phyloP scores from a whole-genome alignment of 2,888 invertebrate genomes.

The Drosophila meridionalis region DNA sequence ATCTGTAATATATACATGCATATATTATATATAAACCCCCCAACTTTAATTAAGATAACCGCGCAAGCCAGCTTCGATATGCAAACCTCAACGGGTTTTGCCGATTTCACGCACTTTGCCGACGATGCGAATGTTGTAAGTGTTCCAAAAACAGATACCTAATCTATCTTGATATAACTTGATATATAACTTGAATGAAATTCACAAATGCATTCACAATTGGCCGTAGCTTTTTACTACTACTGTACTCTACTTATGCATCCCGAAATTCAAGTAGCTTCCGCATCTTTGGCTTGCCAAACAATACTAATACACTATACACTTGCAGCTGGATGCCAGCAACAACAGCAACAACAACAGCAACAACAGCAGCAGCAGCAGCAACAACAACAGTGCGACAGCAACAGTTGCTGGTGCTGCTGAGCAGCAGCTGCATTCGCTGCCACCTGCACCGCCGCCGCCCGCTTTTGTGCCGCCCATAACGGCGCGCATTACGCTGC shows the following conservation, averaged over 20 bases:
- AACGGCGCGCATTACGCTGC: conserved; percentile 77
- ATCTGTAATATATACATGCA: conserved; percentile 41
- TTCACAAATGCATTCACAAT: conserved; percentile 48
- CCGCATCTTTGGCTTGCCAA: not conserved
- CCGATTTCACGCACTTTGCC: conserved; percentile 89
- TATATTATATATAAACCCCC: conserved; percentile 6
- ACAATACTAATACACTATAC: conserved; percentile 18
- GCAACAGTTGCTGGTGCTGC: conserved; percentile 5
- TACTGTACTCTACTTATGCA: conserved; percentile 46
- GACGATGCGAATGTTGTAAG: conserved; percentile 79
- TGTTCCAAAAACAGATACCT: conserved; percentile 45
- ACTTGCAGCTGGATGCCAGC: conserved; percentile 42
- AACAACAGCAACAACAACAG: conserved; percentile 45
- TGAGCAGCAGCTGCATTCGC: conserved; percentile 77
- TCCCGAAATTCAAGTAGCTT: conserved; percentile 49
- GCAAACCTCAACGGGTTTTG: conserved; percentile 86
- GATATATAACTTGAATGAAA: conserved; percentile 23
- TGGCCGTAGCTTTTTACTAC: conserved; percentile 48
- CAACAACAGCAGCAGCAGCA: conserved; percentile 53
- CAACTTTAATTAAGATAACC: conserved; percentile 76
- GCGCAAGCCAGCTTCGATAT: conserved; percentile 85
- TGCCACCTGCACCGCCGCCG: conserved; percentile 70
- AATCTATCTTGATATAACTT: conserved; percentile 28
- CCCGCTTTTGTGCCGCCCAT: conserved; percentile 69
- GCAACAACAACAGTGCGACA: conserved; percentile 48